Evolutionary conservation across 2,113 vertebrate species (phyloP), one percentile per base, ranked within the genome.

Genomic region (Phocoena sinus): DNA sequence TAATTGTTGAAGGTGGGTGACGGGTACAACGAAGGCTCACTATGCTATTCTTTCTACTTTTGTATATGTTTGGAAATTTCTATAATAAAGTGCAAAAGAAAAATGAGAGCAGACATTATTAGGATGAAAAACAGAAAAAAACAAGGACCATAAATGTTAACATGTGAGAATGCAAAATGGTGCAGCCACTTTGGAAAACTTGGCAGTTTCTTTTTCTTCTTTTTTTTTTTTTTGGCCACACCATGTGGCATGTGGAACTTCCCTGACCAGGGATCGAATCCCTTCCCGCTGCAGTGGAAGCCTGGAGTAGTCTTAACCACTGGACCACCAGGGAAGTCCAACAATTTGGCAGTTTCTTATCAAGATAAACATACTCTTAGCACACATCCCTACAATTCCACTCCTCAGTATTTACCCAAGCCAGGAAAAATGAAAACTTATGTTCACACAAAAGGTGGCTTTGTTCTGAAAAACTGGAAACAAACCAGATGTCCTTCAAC

Each of bases 41-140:
- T 71, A 8, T 28, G 23, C 14, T 73, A 79, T 74, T 79, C 68
- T 91, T 95, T 65, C 36, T 79, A 81, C 25, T 96, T 88, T 76
- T 67, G 38, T 2, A 41, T 28, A 38, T 74, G 23, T 47, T 95
- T 84, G 28, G 65, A 80, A 86, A 73, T 88, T 79, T 87, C 65
- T 63, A 28, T 38, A 94, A 83, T 56, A 96, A 95, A 82, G 60
- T 88, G 20, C 44, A 65, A 87, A 95, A 65, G 17, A 97, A 83
- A 79, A 93, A 93, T 1, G 9, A 93, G 53, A 83, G 68, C 15
- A 60, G 25, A 44, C 6, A 91, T 50, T 89, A 81, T 56, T 20
- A 77, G 7, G 10, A 47, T 18, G 31, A 3, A 8, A 21, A 89
- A 80, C 25, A 56, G 50, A 41, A 84, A 86, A 79, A 84, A 65